Conservation (phyloP, 2,888 invertebrate genomes). For the Muscina levida region DNA sequence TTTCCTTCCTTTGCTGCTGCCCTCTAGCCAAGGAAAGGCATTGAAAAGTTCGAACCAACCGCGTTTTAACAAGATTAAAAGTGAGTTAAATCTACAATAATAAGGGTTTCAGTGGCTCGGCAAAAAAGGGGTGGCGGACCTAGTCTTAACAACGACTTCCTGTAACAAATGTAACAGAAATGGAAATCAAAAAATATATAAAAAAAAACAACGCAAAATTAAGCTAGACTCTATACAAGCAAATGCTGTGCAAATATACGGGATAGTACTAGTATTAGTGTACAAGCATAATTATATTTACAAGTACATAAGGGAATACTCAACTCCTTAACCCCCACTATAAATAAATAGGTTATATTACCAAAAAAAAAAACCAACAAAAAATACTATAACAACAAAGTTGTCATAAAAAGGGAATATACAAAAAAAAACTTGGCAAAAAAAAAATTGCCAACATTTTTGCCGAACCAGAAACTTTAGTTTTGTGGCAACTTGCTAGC, state of each 20-base stretch:
- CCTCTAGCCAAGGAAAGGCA: too few relatives aligned
- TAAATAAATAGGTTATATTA: conserved; percentile 61
- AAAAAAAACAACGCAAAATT: not conserved
- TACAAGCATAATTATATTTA: conserved; percentile 8
- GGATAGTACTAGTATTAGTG: not conserved
- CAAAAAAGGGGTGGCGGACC: too few relatives aligned
- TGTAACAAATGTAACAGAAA: not conserved
- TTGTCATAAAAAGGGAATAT: conserved; percentile 1
- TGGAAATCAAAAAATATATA: not conserved
- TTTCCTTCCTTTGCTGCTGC: too few relatives aligned
- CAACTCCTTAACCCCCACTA: conserved; percentile 46
- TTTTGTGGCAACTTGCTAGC: conserved; percentile 5
- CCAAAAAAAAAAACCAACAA: too few relatives aligned
- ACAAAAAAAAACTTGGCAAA: conserved; percentile 31
- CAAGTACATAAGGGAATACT: not conserved
- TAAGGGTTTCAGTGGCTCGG: not conserved
- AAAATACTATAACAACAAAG: not conserved
- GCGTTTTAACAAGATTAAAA: conserved; percentile 56
- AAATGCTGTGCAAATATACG: not conserved
- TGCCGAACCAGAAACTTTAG: conserved; percentile 31
- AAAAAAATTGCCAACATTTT: not conserved
- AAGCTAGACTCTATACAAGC: not conserved
- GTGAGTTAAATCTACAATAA: conserved; percentile 21
- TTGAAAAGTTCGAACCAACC: too few relatives aligned
- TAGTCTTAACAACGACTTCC: not conserved